phyloP scores from a whole-genome alignment of 1,140 invertebrate species.

The Aphaenogaster ashmeadi region DNA sequence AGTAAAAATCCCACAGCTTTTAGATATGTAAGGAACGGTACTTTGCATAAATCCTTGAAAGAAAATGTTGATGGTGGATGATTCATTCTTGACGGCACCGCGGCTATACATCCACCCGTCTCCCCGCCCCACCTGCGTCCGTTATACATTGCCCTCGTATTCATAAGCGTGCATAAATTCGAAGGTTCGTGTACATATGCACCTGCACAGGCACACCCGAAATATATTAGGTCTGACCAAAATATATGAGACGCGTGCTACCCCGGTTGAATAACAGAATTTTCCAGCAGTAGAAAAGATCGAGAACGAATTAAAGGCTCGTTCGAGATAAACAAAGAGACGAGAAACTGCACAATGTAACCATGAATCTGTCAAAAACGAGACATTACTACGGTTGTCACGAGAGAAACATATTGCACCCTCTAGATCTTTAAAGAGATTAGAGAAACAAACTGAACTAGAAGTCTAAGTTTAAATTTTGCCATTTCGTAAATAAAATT shows the following conservation, averaged over 20 bases:
- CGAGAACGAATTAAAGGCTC: slow-evolving; percentile 49
- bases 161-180: slow-evolving; percentile 71
- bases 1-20: slow-evolving; percentile 37
- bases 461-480: background rate
- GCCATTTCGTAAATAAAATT: slow-evolving; percentile 16
- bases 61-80: slow-evolving; percentile 48
- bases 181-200: slow-evolving; percentile 46
- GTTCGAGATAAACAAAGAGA: background rate
- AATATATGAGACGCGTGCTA: slow-evolving; percentile 63
- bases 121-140: slow-evolving; percentile 28
- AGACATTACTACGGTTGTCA: slow-evolving; percentile 1
- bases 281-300: slow-evolving; percentile 21
- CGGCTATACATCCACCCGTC: slow-evolving; percentile 44
- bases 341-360: background rate
- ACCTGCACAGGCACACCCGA: slow-evolving; percentile 33
- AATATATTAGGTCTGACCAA: slow-evolving; percentile 57
- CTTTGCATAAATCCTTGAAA: slow-evolving; percentile 55
- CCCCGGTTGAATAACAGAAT: slow-evolving; percentile 58
- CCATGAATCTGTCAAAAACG: slow-evolving; percentile 17
- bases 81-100: slow-evolving; percentile 49
- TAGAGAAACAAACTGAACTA: background rate
- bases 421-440: background rate
- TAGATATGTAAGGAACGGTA: slow-evolving; percentile 33
- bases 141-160: slow-evolving; percentile 64
- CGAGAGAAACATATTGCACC: background rate